Base-by-base conservation (phyloP, 2,888 invertebrate species). In the Euplagia quadripunctaria region DNA sequence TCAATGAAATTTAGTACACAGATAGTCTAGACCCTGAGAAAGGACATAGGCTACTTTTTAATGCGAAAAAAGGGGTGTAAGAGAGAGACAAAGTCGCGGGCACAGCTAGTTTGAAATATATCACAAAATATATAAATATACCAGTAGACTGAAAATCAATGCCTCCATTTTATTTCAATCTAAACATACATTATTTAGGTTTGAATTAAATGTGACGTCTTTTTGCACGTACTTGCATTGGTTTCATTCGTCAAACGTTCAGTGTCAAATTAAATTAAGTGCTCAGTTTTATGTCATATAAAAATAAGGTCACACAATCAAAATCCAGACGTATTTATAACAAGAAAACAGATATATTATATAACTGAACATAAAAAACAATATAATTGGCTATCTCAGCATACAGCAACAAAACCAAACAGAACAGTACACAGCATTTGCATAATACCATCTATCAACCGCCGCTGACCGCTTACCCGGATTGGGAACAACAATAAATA, bases 401-500 rank as follows among this genome's bases (percentile, higher is more conserved):
- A 74, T 49, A 43, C 49, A 64, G 31, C 76, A 81, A 75, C 81
- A 84, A 80, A 81, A 82, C 78, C 75, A 78, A 79, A 83, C 67
- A 86, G 72, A 76, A 75, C 79, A 73, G 77, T 83, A 79, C 80
- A 77, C 76, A 73, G 74, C 74, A 90, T 90, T 87, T 89, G 87
- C 89, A 91, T 91, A 89, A 87, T 82, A 85, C 88, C 89, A 91
- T 91, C 88, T 87, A 91, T 92, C 92, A 91, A 82, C 84, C 84
- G 73, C 77, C 83, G 80, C 83, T 91, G 89, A 89, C 90, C 91
- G 88, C 86, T 85, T 81, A 79, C 79, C 87, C 88, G 86, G 85
- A 89, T 89, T 86, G 86, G 86, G 86, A 84, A 85, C 82, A 82
- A 87, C 86, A 89, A 92, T 92, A 92, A 91, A 92, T 91, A 88